Percentiles rank a stretch among this genome's conserved stretches.
Conservation (phyloP, 1,140 invertebrate genomes). For the Pygmarrhopalites habei region DNA sequence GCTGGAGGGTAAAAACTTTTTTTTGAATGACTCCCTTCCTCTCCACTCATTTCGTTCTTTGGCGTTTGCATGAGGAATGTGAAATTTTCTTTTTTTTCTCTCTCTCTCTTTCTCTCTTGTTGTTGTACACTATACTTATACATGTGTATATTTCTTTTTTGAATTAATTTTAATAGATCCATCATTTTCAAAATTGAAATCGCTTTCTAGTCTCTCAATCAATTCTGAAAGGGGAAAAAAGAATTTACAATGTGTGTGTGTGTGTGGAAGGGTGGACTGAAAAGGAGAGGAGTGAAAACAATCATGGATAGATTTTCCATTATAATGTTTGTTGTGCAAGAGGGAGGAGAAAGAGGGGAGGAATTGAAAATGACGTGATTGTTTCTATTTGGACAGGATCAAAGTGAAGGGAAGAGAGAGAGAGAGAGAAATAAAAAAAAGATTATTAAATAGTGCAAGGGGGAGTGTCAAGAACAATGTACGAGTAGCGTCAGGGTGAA, state of each 20-base stretch:
- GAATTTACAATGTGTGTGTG: background rate
- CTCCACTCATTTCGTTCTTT: too few species aligned
- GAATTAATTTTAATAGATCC: background rate
- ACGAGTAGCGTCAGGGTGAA: too few species aligned
- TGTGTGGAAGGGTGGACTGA: background rate
- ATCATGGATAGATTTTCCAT: too few species aligned
- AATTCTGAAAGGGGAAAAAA: background rate
- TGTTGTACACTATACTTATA: too few species aligned
- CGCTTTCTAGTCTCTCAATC: background rate
- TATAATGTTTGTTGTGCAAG: background rate
- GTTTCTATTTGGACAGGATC: constrained; percentile 17
- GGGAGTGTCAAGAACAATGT: too few species aligned
- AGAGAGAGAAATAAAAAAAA: background rate
- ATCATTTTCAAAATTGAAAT: constrained; percentile 2
- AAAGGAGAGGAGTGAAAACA: constrained; percentile 7
- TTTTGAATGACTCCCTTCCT: too few species aligned
- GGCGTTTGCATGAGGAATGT: too few species aligned
- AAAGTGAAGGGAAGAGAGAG: background rate
- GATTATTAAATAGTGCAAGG: constrained; percentile 10
- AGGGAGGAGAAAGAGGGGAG: background rate
- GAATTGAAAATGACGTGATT: constrained; percentile 18
- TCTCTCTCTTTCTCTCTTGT: too few species aligned
- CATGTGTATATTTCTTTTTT: too few species aligned
- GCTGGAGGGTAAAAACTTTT: too few species aligned
- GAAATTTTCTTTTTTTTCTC: too few species aligned